A percentile compares a stretch with the other conserved stretches of the same genome.
phyloP scores from a whole-genome alignment of 2,797 vertebrate species.

The Tachyglossus aculeatus region DNA sequence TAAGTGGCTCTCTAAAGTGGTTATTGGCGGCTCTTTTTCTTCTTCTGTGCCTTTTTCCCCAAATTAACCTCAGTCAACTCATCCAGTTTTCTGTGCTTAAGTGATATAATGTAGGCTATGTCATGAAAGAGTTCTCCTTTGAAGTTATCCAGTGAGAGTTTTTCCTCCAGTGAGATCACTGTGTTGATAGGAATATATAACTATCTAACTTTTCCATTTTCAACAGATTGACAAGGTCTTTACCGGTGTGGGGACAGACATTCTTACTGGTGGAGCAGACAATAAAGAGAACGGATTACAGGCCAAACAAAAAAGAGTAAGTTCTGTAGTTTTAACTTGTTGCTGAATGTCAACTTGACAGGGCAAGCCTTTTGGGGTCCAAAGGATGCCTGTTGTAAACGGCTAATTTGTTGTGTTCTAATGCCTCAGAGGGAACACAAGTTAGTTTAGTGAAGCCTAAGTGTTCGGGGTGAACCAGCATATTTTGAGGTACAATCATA shows the following conservation, averaged over 20 bases:
- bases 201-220: conserved; percentile 42
- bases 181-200: not conserved
- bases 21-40: no score
- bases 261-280: conserved; percentile 78
- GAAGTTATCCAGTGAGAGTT: no score
- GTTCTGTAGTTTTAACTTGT: conserved; percentile 20
- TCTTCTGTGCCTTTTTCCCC: no score
- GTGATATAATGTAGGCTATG: not conserved
- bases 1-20: no score
- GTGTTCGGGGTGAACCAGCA: no score
- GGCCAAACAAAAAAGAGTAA: conserved; percentile 84
- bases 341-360: not conserved
- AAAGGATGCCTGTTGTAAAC: conserved; percentile 1
- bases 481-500: no score
- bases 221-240: conserved; percentile 90
- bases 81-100: no score
- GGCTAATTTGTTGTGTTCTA: not conserved
- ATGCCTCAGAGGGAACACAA: conserved; percentile 15
- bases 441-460: conserved; percentile 3
- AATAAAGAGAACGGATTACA: conserved; percentile 86
- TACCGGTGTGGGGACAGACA: conserved; percentile 75
- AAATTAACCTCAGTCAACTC: no score
- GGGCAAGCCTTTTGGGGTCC: not conserved
- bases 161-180: conserved; percentile 1
- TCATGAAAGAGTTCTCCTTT: not conserved